Percentiles rank a stretch among this genome's conserved stretches.
These are phyloP conservation scores for Cephalopterus ornatus DNA, from an alignment of 2,113 vertebrate genomes.

Conservation along the genomic window DNA sequence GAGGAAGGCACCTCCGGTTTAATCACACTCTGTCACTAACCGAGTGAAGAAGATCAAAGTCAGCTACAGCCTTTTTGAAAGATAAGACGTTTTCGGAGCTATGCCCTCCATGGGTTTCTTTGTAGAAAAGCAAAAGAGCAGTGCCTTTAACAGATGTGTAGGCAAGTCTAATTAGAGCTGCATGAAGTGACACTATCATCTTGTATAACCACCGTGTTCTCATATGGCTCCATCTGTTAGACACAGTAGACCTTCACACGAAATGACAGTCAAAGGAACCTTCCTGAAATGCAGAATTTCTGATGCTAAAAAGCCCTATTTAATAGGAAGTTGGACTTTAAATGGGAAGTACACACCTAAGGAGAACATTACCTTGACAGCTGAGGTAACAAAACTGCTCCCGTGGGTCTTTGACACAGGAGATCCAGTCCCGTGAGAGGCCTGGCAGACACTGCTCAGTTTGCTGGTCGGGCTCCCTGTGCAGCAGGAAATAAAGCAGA, in stretches of 20 bases:
- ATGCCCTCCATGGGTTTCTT: not conserved
- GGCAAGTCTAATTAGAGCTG: not conserved
- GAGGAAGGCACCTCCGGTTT: not conserved
- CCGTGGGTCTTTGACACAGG: constrained; percentile 91
- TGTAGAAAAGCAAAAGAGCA: not conserved
- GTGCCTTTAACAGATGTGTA: not conserved
- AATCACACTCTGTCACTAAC: not conserved
- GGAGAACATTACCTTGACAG: constrained; percentile 86
- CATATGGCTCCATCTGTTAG: not conserved
- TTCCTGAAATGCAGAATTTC: not conserved
- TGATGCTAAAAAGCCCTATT: not conserved
- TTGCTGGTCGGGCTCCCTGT: constrained; percentile 91
- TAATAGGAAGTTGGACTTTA: not conserved
- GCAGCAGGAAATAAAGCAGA: constrained; percentile 16
- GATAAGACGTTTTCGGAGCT: not conserved
- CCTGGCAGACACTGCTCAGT: constrained; percentile 75
- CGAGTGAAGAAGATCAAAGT: not conserved
- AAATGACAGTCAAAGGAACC: not conserved
- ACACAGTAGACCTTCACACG: not conserved
- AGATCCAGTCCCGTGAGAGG: constrained; percentile 82
- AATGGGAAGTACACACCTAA: not conserved
- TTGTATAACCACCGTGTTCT: not conserved
- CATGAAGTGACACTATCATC: not conserved
- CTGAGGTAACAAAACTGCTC: constrained; percentile 86
- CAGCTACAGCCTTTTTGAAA: not conserved